Conservation (phyloP, 1,140 invertebrate genomes). For the Battus philenor region DNA sequence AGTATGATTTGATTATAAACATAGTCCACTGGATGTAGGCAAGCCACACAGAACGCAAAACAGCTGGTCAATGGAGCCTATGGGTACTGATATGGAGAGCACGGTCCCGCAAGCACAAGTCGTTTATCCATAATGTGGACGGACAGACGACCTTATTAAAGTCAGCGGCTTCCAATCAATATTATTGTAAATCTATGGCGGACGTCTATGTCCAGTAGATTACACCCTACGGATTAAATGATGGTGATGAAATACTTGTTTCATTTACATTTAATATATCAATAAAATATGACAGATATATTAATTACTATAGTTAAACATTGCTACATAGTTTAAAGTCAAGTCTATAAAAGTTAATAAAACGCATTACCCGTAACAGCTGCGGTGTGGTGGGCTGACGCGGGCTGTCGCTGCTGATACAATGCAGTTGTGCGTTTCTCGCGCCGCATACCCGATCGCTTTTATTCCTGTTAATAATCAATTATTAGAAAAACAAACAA, state of each 20-base stretch:
- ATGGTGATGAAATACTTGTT: too few relatives aligned
- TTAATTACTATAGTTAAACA: too few relatives aligned
- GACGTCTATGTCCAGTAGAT: too few relatives aligned
- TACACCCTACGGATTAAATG: too few relatives aligned
- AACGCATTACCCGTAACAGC: constrained; percentile 36
- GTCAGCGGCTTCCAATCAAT: too few relatives aligned
- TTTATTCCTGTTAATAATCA: constrained; percentile 18
- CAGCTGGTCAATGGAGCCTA: too few relatives aligned
- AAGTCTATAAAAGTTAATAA: background rate
- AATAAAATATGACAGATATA: too few relatives aligned
- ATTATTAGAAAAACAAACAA: background rate
- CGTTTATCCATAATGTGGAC: background rate
- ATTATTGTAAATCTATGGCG: too few relatives aligned
- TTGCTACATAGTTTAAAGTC: too few relatives aligned
- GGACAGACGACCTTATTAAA: too few relatives aligned
- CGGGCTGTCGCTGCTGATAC: constrained; percentile 37
- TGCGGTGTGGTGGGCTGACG: constrained; percentile 51
- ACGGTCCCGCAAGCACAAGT: background rate
- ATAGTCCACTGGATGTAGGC: background rate
- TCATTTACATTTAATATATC: too few relatives aligned
- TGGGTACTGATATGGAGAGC: background rate
- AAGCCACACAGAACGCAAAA: background rate
- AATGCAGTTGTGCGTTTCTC: constrained; percentile 54
- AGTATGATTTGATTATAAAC: background rate
- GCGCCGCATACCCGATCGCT: constrained; percentile 30